Percentiles rank a stretch among this genome's conserved stretches.
Conservation (phyloP, 2,888 invertebrate genomes). For the Blera fallax region DNA sequence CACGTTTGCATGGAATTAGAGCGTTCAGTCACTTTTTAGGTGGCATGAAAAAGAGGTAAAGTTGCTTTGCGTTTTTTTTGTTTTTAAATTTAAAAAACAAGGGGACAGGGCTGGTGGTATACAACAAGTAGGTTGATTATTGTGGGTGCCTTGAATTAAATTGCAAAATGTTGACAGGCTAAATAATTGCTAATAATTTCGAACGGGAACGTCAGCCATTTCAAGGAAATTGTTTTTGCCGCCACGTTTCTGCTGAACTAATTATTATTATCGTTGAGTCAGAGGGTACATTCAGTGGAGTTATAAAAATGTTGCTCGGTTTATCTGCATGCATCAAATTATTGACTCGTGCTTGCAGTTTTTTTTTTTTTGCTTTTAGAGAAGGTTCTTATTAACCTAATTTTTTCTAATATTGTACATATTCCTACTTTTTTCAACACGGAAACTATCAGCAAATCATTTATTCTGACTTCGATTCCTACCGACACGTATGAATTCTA, state of each 20-base stretch:
- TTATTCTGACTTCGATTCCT: too few species aligned
- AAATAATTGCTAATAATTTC: constrained; percentile 49
- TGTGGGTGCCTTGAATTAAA: constrained; percentile 30
- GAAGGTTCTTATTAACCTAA: not conserved
- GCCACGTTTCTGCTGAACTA: not conserved
- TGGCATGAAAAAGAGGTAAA: constrained; percentile 66
- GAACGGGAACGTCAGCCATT: constrained; percentile 34
- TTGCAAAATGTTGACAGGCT: constrained; percentile 56
- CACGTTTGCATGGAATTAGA: constrained; percentile 67
- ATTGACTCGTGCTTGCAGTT: not conserved
- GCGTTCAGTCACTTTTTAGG: constrained; percentile 65
- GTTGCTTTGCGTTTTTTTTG: constrained; percentile 1
- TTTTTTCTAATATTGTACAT: not conserved
- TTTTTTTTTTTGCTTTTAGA: not conserved
- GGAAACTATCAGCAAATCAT: not conserved
- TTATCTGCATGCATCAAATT: not conserved
- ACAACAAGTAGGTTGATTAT: constrained; percentile 22
- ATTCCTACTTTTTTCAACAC: too few species aligned
- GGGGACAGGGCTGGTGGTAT: not conserved
- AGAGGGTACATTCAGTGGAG: not conserved
- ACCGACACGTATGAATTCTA: too few species aligned
- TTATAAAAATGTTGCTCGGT: not conserved
- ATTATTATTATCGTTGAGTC: not conserved
- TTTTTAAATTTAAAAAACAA: constrained; percentile 17
- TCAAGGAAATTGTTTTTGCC: constrained; percentile 28